Evolutionary conservation across 1,140 invertebrate species (phyloP).

Genomic region (Agrilus planipennis): DNA sequence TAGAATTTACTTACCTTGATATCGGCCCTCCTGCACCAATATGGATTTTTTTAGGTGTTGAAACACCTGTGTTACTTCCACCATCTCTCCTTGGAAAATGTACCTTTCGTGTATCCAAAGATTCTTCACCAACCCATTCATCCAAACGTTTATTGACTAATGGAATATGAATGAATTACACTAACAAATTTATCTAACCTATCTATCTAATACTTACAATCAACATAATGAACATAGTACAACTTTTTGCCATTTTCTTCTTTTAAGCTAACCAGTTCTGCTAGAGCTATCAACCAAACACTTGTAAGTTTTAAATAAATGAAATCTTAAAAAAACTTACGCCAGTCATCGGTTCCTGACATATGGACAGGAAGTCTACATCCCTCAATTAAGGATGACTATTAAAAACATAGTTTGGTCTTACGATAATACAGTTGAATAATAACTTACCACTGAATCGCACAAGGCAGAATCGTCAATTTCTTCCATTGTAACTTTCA

Average conservation of each 20-base stretch:
- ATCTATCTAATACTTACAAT: slow-evolving; percentile 78
- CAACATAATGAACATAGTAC: slow-evolving; percentile 96
- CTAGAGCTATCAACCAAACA: slow-evolving; percentile 52
- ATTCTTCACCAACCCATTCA: slow-evolving; percentile 92
- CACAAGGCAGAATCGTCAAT: slow-evolving; percentile 32
- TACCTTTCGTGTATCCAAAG: slow-evolving; percentile 82
- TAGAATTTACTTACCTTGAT: too few relatives aligned
- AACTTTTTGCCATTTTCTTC: slow-evolving; percentile 58
- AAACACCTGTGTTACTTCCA: slow-evolving; percentile 54
- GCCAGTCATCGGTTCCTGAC: slow-evolving; percentile 88
- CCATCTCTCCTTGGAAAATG: slow-evolving; percentile 79
- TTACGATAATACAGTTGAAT: background rate
- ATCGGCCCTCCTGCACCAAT: slow-evolving; percentile 37
- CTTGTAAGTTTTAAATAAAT: slow-evolving; percentile 9
- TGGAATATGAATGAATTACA: slow-evolving; percentile 1
- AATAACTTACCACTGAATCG: slow-evolving; percentile 32
- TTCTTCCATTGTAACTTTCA: slow-evolving; percentile 35
- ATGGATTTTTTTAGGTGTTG: slow-evolving; percentile 60
- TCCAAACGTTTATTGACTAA: slow-evolving; percentile 97
- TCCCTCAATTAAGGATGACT: slow-evolving; percentile 84
- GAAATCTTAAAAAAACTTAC: slow-evolving; percentile 52
- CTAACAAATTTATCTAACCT: slow-evolving; percentile 3
- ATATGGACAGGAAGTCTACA: slow-evolving; percentile 88
- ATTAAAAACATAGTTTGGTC: slow-evolving; percentile 39
- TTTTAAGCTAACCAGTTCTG: slow-evolving; percentile 91